These are phyloP conservation scores for Pasiphila rectangulata DNA, from an alignment of 2,888 invertebrate genomes.

Conservation along the genomic window DNA sequence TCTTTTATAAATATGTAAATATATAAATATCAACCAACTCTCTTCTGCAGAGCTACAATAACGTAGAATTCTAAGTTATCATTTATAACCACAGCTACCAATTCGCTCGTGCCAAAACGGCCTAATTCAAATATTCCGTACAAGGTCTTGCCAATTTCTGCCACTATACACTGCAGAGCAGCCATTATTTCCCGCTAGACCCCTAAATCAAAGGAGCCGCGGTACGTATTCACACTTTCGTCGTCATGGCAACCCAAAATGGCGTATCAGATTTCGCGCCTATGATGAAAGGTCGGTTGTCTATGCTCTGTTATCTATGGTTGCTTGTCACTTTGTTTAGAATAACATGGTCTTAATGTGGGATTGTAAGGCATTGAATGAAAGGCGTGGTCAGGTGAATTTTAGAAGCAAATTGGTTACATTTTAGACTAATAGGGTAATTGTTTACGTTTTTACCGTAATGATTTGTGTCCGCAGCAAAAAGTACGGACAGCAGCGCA, in stretches of 20 bases:
- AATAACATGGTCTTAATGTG: not conserved
- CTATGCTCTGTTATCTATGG: conserved; percentile 22
- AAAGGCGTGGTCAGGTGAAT: conserved; percentile 17
- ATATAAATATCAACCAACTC: no score
- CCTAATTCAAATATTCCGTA: conserved; percentile 34
- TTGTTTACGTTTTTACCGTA: conserved; percentile 13
- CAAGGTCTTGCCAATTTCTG: conserved; percentile 48
- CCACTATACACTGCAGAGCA: conserved; percentile 25
- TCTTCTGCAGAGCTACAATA: no score
- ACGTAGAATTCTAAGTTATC: conserved; percentile 19
- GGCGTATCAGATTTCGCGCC: conserved; percentile 66
- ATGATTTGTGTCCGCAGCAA: not conserved
- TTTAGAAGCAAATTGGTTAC: conserved; percentile 17
- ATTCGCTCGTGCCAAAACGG: conserved; percentile 24
- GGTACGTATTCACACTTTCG: conserved; percentile 50
- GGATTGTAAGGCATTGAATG: conserved; percentile 12
- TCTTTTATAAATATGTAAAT: no score
- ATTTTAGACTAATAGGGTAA: conserved; percentile 16
- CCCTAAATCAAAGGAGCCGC: conserved; percentile 68
- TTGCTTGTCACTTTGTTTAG: conserved; percentile 17
- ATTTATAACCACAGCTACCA: conserved; percentile 14
- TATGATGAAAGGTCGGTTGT: conserved; percentile 49
- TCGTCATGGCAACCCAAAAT: conserved; percentile 55
- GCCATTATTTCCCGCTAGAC: conserved; percentile 52
- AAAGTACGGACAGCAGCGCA: not conserved